Conservation (phyloP, 2,888 invertebrate species). For the Cerceris ruficornis region DNA sequence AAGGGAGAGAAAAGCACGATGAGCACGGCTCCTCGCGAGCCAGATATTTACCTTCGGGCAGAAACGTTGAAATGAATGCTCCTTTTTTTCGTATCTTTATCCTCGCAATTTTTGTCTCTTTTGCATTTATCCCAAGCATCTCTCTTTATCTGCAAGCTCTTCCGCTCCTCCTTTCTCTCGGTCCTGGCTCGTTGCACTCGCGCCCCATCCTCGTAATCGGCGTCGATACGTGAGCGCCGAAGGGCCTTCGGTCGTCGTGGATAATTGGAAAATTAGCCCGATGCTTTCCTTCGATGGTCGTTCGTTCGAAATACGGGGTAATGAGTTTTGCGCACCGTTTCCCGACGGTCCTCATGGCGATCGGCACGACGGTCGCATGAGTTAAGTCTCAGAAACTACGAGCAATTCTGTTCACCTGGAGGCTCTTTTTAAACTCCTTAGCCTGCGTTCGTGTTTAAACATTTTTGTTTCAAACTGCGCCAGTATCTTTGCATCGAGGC, state of each 20-base stretch:
- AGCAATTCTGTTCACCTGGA: too few species aligned
- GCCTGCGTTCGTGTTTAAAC: not conserved
- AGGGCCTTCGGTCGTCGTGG: conserved; percentile 53
- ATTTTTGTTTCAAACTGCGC: too few species aligned
- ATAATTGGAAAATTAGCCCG: conserved; percentile 63
- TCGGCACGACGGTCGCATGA: conserved; percentile 1
- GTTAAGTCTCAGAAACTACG: not conserved
- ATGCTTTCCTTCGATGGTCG: conserved; percentile 41
- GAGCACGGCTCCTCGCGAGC: not conserved
- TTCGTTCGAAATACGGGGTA: conserved; percentile 33
- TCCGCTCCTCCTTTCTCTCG: not conserved
- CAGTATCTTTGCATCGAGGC: too few species aligned
- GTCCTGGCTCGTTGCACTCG: conserved; percentile 30
- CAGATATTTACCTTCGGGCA: not conserved
- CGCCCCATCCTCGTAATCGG: conserved; percentile 35
- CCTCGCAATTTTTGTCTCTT: not conserved
- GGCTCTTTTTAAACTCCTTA: too few species aligned
- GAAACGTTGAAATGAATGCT: not conserved
- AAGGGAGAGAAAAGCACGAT: not conserved
- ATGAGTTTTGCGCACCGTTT: conserved; percentile 42
- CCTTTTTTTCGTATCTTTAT: not conserved
- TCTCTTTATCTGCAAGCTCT: not conserved
- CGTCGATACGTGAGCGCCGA: conserved; percentile 53
- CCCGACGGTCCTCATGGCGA: conserved; percentile 6
- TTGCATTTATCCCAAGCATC: not conserved